Base-by-base conservation (phyloP, 2,888 invertebrate species). In the Ormyrus pomaceus region DNA sequence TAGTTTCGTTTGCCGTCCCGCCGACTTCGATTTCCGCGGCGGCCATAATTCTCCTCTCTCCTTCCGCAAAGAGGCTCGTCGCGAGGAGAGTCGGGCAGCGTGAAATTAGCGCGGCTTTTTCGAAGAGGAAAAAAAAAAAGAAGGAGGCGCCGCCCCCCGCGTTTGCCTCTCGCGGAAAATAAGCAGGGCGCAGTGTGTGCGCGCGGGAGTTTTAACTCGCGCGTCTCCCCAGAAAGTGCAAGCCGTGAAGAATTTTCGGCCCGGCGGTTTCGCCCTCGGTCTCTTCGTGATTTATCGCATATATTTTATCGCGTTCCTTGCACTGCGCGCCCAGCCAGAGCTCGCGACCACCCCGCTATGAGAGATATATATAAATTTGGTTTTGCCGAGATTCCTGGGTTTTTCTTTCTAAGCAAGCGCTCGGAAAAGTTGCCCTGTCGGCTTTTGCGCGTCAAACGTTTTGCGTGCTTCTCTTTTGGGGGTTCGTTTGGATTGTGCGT, bases 171-270 rank as follows among this genome's bases (percentile, higher is more conserved):
- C 34, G 34, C 48, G 9, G 58, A 48, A 73, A 66, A 66, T 56
- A 66, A 51, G 13, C 34, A 55, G 34, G 34, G 34, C 34, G 50
- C 65, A 5, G 34, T 4, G 34, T 19, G 34, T 34, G 34, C 34
- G 2, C 34, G 34, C 34, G 34, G 34, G 34, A 34, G 34, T 34
- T 34, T 34, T 34, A 34, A 34, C 34, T 34, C 34, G 34, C 34
- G 34, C 11, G 9, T 6, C 55, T 48, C 46, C 45, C 45, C 59
- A 2, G 13, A 71, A 75, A 72, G 58, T 76, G 66, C 76, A 66
- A 65, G 71, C 70, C 48, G 71, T 51, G 66, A 71, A 68, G 72
- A 72, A 72, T 77, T 72, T 73, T 64, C 77, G 51, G 59, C 11
- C 69, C 77, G 50, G 58, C 45, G 68, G n/a, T 11, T 56, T 62